These are phyloP conservation scores for Epinephelus moara DNA, from an alignment of 2,113 vertebrate genomes.

Conservation along the genomic window DNA sequence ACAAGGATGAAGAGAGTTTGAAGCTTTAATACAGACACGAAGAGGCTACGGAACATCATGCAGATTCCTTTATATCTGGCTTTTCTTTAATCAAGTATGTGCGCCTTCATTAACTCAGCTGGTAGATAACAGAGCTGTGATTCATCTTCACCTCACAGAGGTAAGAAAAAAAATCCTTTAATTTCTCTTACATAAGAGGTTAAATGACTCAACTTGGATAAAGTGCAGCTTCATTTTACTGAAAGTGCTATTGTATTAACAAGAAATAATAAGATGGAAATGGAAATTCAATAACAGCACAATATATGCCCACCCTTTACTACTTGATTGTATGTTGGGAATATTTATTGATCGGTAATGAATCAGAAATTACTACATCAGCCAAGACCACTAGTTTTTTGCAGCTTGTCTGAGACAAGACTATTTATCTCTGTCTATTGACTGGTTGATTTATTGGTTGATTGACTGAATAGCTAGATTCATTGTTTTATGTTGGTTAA, in stretches of 20 bases:
- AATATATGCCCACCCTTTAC: neutral
- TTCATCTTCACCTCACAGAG: constrained; percentile 11
- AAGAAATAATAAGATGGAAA: too few species aligned
- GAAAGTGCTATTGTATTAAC: neutral
- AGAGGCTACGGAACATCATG: neutral
- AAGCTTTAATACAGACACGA: neutral
- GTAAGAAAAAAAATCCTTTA: neutral
- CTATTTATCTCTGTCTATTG: neutral
- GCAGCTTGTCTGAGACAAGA: neutral
- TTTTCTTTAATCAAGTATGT: neutral
- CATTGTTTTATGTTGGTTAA: neutral
- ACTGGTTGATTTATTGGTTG: neutral
- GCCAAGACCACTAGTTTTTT: neutral
- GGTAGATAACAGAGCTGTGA: neutral
- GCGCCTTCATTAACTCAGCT: neutral
- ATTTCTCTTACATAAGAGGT: neutral
- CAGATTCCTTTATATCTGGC: constrained; percentile 1
- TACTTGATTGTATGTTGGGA: neutral
- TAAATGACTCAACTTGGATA: neutral
- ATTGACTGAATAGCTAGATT: neutral
- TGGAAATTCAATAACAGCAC: neutral
- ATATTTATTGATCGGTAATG: neutral
- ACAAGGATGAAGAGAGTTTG: neutral
- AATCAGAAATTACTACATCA: neutral
- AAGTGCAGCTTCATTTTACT: neutral